These are phyloP conservation scores for Perccottus glenii DNA, from an alignment of 2,113 vertebrate species.

Conservation along the genomic window DNA sequence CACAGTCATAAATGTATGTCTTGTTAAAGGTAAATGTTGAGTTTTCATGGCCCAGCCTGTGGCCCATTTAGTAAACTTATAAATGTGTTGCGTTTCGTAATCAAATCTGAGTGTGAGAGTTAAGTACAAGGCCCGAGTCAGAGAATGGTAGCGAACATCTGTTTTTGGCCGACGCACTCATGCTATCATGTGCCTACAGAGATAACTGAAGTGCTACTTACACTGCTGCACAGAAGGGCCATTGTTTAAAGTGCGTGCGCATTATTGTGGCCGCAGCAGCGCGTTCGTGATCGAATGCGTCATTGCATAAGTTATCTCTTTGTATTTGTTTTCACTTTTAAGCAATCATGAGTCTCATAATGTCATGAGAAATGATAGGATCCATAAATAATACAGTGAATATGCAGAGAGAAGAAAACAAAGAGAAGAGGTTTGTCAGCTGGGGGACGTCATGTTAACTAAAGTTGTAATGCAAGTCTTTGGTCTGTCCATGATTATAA, in stretches of 20 bases:
- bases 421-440: not conserved
- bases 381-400: slow-evolving; percentile 15
- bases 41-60: too few relatives aligned
- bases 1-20: too few relatives aligned
- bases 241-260: slow-evolving; percentile 22
- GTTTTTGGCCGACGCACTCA: slow-evolving; percentile 15
- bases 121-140: slow-evolving; percentile 10
- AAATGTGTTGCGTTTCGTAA: slow-evolving; percentile 1
- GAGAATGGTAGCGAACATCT: slow-evolving; percentile 14
- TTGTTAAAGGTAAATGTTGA: too few relatives aligned
- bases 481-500: too few relatives aligned
- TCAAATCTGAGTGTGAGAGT: slow-evolving; percentile 1
- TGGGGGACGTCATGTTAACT: too few relatives aligned
- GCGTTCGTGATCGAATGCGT: too few relatives aligned
- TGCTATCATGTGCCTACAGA: slow-evolving; percentile 37
- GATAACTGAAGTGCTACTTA: slow-evolving; percentile 21
- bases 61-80: not conserved
- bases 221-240: slow-evolving; percentile 21
- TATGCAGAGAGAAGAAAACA: not conserved
- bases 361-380: slow-evolving; percentile 9
- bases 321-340: slow-evolving; percentile 8
- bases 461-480: too few relatives aligned
- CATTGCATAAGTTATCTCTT: slow-evolving; percentile 20
- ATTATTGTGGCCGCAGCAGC: slow-evolving; percentile 7
- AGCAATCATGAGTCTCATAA: slow-evolving; percentile 25